phyloP scores from a whole-genome alignment of 1,140 invertebrate species.

The Procambarus virginalis region DNA sequence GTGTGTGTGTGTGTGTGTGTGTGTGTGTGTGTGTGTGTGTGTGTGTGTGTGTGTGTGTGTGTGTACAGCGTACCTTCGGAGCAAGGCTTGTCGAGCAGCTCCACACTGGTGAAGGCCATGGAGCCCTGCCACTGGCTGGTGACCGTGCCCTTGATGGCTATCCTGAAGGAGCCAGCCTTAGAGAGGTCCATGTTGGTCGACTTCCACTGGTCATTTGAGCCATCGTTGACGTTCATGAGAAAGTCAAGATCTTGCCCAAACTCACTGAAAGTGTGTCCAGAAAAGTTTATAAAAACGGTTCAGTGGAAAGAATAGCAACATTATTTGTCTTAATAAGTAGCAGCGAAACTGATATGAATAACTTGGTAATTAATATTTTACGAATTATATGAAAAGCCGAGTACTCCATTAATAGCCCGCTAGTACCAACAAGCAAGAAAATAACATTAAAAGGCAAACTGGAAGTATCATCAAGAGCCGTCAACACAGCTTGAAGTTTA shows the following conservation, averaged over 20 bases:
- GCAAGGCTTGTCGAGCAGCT: constrained; percentile 20
- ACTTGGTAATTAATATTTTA: no score
- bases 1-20: no score
- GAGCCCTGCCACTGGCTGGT: not conserved
- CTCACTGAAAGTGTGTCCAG: not conserved
- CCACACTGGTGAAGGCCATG: constrained; percentile 33
- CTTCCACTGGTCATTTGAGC: constrained; percentile 4
- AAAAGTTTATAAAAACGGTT: not conserved
- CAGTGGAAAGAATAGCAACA: not conserved
- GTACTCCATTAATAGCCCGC: no score
- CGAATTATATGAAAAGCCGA: no score
- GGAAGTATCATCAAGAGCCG: no score
- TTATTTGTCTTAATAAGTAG: not conserved
- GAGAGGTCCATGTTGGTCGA: constrained; percentile 34
- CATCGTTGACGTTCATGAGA: constrained; percentile 28
- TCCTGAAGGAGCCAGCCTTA: not conserved
- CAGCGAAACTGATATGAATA: no score
- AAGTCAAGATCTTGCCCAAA: not conserved
- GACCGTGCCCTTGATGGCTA: constrained; percentile 16
- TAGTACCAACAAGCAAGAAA: no score
- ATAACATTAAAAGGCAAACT: no score
- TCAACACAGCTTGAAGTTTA: no score
- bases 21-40: no score
- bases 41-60: no score
- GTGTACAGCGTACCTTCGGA: constrained; percentile 19